A percentile compares a stretch with the other conserved stretches of the same genome.
These are phyloP conservation scores for Eledone cirrhosa DNA, from an alignment of 2,888 invertebrate species.

Conservation along the genomic window DNA sequence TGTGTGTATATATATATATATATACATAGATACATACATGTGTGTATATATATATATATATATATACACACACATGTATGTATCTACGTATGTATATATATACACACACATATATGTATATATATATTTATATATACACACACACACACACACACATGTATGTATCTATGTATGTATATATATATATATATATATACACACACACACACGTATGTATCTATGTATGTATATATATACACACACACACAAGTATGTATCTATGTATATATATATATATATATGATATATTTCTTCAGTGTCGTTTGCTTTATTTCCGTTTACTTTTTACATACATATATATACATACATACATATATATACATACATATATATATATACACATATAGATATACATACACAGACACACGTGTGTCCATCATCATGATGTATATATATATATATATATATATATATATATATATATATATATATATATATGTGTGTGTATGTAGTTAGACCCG, in stretches of 20 bases:
- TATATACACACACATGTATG: background rate
- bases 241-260: background rate
- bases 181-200: background rate
- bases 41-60: background rate
- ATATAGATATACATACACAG: background rate
- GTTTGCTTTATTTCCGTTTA: too few relatives aligned
- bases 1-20: background rate
- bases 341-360: background rate
- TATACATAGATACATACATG: background rate
- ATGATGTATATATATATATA: background rate
- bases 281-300: too few relatives aligned
- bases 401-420: background rate
- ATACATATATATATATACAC: background rate
- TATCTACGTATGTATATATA: background rate
- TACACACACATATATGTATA: background rate
- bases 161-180: background rate
- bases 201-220: background rate
- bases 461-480: background rate
- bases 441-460: background rate
- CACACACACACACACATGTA: background rate
- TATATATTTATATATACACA: constrained; percentile 1
- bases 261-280: background rate
- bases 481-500: too few relatives aligned
- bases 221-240: background rate
- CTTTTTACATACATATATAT: background rate